Evolutionary conservation across 2,888 invertebrate genomes (phyloP), one percentile per base, ranked within the genome.

Genomic region (Cheilosia vulpina): DNA sequence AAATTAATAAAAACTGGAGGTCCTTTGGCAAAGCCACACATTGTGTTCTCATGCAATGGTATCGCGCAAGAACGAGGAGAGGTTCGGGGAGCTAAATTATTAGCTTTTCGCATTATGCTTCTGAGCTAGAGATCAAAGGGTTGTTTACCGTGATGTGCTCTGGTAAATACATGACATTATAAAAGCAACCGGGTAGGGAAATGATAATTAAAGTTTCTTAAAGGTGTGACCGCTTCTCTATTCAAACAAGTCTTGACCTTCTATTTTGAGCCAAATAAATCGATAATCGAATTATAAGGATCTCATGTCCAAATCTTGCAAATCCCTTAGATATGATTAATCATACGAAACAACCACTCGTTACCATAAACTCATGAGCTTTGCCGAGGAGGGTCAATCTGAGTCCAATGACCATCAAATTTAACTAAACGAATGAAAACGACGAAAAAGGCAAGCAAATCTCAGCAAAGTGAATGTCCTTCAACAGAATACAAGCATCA

Each of bases 1-100:
- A 84, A 84, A 84, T 84, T 84, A 84, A 84, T 84, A 71, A 82
- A 79, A 79, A 69, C 75, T 71, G 63, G 69, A 79, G 66, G 69
- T 84, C 79, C 84, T 79, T 84, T 79, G 57, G 21, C 73, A 78
- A 31, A 17, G 57, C 4, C 63, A 15, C 38, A 62, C n/a, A 43
- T 57, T 31, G 63, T 76, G 73, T 73, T 38, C 38, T 77, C 71
- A 77, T 77, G 60, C 62, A 62, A 76, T 71, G 50, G 63, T 34
- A 34, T 21, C 41, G 43, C 50, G 68, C 38, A 71, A 62, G 24
- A 31, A 34, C 9, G 31, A 41, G 17, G n/a, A 38, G 21, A n/a
- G 41, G 62, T 66, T 68, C 34, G 68, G 60, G 45, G 57, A 2
- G 47, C 65, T 62, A 52, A 66, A 57, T 85, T 81, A 81, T 85